These are phyloP conservation scores for Auanema freiburgensis DNA, from an alignment of 2,888 invertebrate species.

Conservation along the genomic window DNA sequence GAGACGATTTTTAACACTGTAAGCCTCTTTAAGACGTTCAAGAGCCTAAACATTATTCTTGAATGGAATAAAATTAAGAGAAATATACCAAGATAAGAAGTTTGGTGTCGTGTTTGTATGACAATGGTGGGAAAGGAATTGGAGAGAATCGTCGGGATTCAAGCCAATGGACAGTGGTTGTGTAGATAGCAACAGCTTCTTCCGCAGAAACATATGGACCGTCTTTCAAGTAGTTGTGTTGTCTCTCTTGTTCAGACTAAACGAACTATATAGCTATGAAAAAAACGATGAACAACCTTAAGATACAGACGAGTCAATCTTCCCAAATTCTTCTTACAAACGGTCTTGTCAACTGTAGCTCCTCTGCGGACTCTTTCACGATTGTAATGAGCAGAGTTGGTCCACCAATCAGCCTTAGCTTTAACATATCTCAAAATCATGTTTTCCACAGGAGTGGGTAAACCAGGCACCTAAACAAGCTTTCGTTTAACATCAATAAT, in stretches of 20 bases:
- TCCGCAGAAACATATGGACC: slow-evolving; percentile 99
- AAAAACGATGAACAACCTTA: slow-evolving; percentile 69
- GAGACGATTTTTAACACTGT: slow-evolving; percentile 71
- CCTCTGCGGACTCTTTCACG: slow-evolving; percentile 95
- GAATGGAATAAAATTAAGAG: neutral
- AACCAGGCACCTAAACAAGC: slow-evolving; percentile 80
- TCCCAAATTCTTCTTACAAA: slow-evolving; percentile 98
- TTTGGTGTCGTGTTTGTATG: slow-evolving; percentile 99
- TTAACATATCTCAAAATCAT: slow-evolving; percentile 99
- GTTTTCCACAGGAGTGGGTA: slow-evolving; percentile 98
- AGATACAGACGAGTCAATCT: slow-evolving; percentile 92
- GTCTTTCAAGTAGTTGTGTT: slow-evolving; percentile 98
- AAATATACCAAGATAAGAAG: slow-evolving; percentile 78
- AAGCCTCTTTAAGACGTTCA: slow-evolving; percentile 73
- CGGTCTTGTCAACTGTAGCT: slow-evolving; percentile 99
- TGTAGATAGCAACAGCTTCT: slow-evolving; percentile 99
- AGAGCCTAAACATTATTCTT: slow-evolving; percentile 71
- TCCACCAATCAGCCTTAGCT: slow-evolving; percentile 99
- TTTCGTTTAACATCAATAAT: neutral
- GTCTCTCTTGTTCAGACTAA: slow-evolving; percentile 89
- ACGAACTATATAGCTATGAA: slow-evolving; percentile 8
- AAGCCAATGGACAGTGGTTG: slow-evolving; percentile 98
- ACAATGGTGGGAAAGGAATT: slow-evolving; percentile 97
- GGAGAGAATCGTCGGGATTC: slow-evolving; percentile 96
- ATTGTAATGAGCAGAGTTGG: slow-evolving; percentile 99